phyloP scores from a whole-genome alignment of 2,888 invertebrate genomes.

The Therioaphis trifolii region DNA sequence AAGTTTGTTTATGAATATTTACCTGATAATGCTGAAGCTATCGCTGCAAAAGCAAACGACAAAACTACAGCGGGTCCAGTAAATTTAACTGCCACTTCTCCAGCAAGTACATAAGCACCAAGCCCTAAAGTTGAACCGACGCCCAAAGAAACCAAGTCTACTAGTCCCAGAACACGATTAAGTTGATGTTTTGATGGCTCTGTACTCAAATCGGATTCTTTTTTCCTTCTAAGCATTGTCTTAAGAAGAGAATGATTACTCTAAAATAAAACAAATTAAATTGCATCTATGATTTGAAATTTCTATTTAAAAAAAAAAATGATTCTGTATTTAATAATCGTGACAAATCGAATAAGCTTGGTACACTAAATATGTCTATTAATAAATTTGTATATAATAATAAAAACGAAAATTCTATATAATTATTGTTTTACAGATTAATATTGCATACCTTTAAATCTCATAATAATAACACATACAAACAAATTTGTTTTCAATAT shows the following conservation, averaged over 20 bases:
- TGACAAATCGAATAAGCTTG: too few relatives aligned
- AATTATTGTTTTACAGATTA: too few relatives aligned
- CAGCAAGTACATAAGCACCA: constrained; percentile 94
- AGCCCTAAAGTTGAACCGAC: constrained; percentile 90
- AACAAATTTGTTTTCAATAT: too few relatives aligned
- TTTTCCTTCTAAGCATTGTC: constrained; percentile 69
- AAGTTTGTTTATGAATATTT: constrained; percentile 65
- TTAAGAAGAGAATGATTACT: background rate
- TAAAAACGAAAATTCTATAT: too few relatives aligned
- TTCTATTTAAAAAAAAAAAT: too few relatives aligned
- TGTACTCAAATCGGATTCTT: constrained; percentile 67
- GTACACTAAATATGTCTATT: too few relatives aligned
- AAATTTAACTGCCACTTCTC: constrained; percentile 84
- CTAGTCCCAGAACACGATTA: constrained; percentile 79
- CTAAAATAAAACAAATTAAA: too few relatives aligned
- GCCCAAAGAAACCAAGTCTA: constrained; percentile 88
- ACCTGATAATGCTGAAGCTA: constrained; percentile 94
- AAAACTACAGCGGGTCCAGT: constrained; percentile 93
- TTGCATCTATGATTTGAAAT: too few relatives aligned
- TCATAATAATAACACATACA: too few relatives aligned
- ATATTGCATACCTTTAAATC: too few relatives aligned
- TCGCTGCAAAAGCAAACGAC: constrained; percentile 90
- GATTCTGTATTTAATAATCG: too few relatives aligned
- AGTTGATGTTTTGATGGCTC: constrained; percentile 68
- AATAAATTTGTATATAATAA: too few relatives aligned